A percentile compares a stretch with the other conserved stretches of the same genome.
These are phyloP conservation scores for Cuniculus paca DNA, from an alignment of 2,797 vertebrate genomes.

Conservation along the genomic window DNA sequence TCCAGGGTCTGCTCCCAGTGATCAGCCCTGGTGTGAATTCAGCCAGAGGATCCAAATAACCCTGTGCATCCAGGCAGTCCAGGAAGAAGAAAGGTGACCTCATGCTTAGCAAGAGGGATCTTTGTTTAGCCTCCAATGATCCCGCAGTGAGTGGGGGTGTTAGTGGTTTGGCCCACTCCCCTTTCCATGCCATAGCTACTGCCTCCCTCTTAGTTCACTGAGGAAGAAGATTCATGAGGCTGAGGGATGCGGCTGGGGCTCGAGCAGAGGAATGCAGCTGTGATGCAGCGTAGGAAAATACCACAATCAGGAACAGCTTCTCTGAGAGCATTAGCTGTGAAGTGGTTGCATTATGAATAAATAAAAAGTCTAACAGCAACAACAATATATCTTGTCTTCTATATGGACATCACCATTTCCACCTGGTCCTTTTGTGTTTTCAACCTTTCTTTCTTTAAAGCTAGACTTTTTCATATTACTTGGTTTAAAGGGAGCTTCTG, in stretches of 20 bases:
- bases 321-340: neutral
- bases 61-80: neutral
- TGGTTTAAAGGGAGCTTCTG: slow-evolving; percentile 42
- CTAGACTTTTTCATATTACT: neutral
- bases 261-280: neutral
- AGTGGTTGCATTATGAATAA: neutral
- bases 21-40: neutral
- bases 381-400: neutral
- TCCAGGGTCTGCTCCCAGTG: neutral
- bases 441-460: neutral
- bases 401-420: neutral
- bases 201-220: neutral
- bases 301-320: neutral
- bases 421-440: neutral
- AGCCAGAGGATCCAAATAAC: slow-evolving; percentile 38
- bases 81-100: slow-evolving; percentile 57
- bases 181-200: neutral
- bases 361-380: neutral
- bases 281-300: neutral
- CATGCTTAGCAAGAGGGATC: slow-evolving; percentile 62
- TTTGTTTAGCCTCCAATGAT: slow-evolving; percentile 47
- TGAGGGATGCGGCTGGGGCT: neutral
- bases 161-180: slow-evolving; percentile 39
- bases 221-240: slow-evolving; percentile 41
- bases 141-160: neutral